These are phyloP conservation scores for Sinocyclocheilus rhinocerous DNA, from an alignment of 2,113 vertebrate genomes.

Conservation along the genomic window DNA sequence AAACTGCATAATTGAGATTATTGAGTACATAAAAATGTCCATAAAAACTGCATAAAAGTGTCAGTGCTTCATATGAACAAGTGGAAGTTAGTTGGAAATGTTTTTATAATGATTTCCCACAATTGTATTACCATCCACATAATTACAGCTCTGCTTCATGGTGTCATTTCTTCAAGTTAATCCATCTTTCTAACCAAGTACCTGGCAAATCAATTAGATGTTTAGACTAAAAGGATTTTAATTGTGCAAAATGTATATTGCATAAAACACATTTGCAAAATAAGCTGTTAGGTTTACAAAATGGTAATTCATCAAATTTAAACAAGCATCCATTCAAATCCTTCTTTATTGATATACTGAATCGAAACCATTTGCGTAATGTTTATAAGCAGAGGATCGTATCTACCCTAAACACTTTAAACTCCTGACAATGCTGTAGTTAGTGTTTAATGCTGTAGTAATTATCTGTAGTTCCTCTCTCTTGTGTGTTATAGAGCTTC, in stretches of 20 bases:
- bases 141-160: neutral
- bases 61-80: neutral
- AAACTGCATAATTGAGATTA: neutral
- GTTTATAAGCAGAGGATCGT: neutral
- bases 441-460: neutral
- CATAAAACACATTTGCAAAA: neutral
- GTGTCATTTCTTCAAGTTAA: conserved; percentile 8
- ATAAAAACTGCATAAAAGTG: conserved; percentile 1
- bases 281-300: neutral
- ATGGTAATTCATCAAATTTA: conserved; percentile 15
- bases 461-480: conserved; percentile 21
- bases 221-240: neutral
- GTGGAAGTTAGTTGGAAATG: neutral
- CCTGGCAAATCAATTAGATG: neutral
- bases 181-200: neutral
- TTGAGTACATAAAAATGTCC: neutral
- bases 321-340: neutral
- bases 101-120: conserved; percentile 8
- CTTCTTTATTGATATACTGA: neutral
- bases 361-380: conserved; percentile 5
- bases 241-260: neutral
- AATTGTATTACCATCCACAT: neutral
- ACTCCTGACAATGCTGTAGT: conserved; percentile 1
- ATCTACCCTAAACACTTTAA: neutral
- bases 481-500: conserved; percentile 76